Conservation (phyloP, 2,888 invertebrate genomes). For the Chloroclysta siterata region DNA sequence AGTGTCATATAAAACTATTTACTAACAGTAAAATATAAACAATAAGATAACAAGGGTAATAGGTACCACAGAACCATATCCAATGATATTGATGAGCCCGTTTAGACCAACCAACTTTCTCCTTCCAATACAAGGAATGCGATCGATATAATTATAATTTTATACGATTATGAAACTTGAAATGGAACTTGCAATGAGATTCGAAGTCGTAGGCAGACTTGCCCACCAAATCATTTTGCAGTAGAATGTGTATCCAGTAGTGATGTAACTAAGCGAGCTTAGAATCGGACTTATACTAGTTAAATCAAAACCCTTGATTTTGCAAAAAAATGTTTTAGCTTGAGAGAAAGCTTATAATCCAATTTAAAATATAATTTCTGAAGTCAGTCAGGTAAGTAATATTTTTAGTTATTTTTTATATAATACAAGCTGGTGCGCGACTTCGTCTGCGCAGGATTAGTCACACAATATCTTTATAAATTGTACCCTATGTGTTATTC, state of each 20-base stretch:
- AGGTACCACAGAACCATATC: slow-evolving; percentile 25
- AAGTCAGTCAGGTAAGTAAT: too few relatives aligned
- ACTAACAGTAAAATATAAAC: not conserved
- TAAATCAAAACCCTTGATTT: not conserved
- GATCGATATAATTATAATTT: slow-evolving; percentile 16
- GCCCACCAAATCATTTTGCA: slow-evolving; percentile 25
- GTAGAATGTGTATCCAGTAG: slow-evolving; percentile 14
- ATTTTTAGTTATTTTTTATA: too few relatives aligned
- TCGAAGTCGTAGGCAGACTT: slow-evolving; percentile 23
- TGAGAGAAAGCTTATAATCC: too few relatives aligned
- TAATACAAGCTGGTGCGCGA: too few relatives aligned
- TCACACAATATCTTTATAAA: too few relatives aligned
- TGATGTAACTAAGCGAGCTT: slow-evolving; percentile 10
- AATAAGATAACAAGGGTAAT: not conserved
- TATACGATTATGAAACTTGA: slow-evolving; percentile 26
- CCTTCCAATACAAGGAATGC: slow-evolving; percentile 13
- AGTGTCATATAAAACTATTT: not conserved
- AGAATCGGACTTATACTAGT: not conserved
- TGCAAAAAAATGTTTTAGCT: not conserved
- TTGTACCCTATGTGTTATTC: too few relatives aligned
- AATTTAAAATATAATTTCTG: not conserved
- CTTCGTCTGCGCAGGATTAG: too few relatives aligned
- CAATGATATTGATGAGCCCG: slow-evolving; percentile 25
- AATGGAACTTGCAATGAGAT: slow-evolving; percentile 16
- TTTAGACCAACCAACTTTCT: slow-evolving; percentile 25